Percentiles rank a stretch among this genome's conserved stretches.
These are phyloP conservation scores for Rhingia rostrata DNA, from an alignment of 2,888 invertebrate genomes.

Conservation along the genomic window DNA sequence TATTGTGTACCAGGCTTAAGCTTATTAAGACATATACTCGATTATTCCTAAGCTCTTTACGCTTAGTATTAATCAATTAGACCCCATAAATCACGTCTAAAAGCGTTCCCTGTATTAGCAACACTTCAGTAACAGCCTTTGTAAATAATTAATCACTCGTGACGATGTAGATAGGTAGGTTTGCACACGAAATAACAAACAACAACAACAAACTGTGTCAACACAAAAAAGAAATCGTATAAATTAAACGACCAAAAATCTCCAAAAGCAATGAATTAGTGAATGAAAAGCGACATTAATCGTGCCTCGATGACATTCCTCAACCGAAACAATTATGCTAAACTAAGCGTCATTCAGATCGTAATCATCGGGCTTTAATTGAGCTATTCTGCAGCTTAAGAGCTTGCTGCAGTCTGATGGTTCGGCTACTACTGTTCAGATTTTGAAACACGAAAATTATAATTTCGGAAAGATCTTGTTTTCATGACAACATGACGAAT, in stretches of 20 bases:
- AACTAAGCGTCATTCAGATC: conserved; percentile 48
- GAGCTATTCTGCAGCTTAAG: conserved; percentile 49
- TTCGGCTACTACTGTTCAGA: conserved; percentile 21
- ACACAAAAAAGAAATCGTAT: conserved; percentile 45
- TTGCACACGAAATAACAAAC: background rate
- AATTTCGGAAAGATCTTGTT: conserved; percentile 29
- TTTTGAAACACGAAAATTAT: conserved; percentile 10
- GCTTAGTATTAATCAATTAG: conserved; percentile 31
- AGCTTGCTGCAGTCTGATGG: conserved; percentile 57
- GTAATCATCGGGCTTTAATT: conserved; percentile 34
- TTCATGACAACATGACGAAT: background rate
- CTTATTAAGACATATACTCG: too few species aligned
- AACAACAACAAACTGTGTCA: conserved; percentile 28
- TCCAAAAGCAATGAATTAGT: conserved; percentile 52
- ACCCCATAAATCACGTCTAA: conserved; percentile 10
- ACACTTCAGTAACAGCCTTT: background rate
- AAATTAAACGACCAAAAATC: conserved; percentile 36
- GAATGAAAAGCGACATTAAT: conserved; percentile 59
- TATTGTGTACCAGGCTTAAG: too few species aligned
- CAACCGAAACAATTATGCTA: conserved; percentile 18
- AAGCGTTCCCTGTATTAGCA: background rate
- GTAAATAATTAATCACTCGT: conserved; percentile 45
- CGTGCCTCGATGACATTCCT: conserved; percentile 49
- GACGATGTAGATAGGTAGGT: background rate
- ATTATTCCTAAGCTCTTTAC: background rate